Evolutionary conservation across 1,140 invertebrate species (phyloP), one percentile per base, ranked within the genome.

Genomic region (Papilio aristodemus): DNA sequence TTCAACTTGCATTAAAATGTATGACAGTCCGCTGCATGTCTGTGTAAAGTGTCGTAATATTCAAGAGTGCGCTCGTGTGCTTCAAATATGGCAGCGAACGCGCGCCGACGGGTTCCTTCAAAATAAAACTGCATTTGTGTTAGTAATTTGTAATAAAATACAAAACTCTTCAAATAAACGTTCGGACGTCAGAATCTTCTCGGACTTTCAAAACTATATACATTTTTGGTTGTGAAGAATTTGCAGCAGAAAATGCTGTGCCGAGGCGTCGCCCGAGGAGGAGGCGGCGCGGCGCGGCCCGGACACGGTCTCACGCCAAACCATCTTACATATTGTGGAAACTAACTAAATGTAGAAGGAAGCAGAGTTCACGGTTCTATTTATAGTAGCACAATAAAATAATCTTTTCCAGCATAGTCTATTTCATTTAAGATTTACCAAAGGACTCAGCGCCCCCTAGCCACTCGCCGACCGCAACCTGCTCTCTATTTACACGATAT

Each of bases 91-190:
- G n/a, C n/a, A n/a, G n/a, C n/a, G n/a, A n/a, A n/a, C n/a, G n/a
- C n/a, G n/a, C n/a, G n/a, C n/a, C n/a, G n/a, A n/a, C n/a, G n/a
- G n/a, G n/a, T n/a, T 43, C 8, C 14, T 17, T 6, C 19, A 46
- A 62, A 62, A 62, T 62, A 10, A 62, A 62, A 62, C 59, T 36
- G n/a, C 59, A 62, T 5, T 19, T n/a, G 36, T 37, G 17, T 62
- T 38, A 62, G 59, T 62, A 62, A 19, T 17, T 38, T 37, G 10
- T 62, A 62, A 46, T 19, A 19, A 46, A 46, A 25, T 54, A 22
- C 46, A 11, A 22, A 11, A 54, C 46, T 25, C 10, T 54, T 19
- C 46, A 46, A 46, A 46, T 0, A 14, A 46, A 46, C 0, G 43
- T 46, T 19, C 17, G 43, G 17, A 46, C 43, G 1, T 46, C 14